Evolutionary conservation across 2,797 vertebrate species (phyloP), one percentile per base, ranked within the genome.

Genomic region (Anabas testudineus): DNA sequence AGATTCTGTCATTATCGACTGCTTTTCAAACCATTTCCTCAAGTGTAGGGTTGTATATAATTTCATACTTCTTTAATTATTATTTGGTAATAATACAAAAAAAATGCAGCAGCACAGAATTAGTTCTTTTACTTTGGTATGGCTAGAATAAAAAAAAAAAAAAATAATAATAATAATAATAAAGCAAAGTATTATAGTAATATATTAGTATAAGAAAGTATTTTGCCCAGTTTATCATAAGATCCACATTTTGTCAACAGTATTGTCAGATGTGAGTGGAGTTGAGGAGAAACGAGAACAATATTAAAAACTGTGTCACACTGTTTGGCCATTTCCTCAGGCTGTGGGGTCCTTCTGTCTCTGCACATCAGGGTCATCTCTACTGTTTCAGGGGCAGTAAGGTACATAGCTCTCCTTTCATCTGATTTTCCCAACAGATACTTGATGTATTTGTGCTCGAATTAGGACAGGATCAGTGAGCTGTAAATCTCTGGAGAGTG

Each of bases 301-400:
- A 56, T 71, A 22, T 48, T 69, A 32, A 56, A 81, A 84, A 81
- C 45, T 46, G 68, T 82, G 84, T 80, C 80, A 82, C 76, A 16
- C 75, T 70, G 74, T 59, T 78, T 55, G 51, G 71, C 84, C 53
- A 58, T 82, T 67, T 88, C 89, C 89, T 86, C 69, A 5, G 82
- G 84, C 78, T 70, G 58, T 56, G 36, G 36, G 67, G 62, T 76
- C 72, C 60, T 79, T 61, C 81, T 85, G 82, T 90, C 86, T 74
- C 58, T 76, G 62, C 64, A 69, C 69, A 84, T 89, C 78, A 84
- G 42, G 68, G 67, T 88, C 80, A 76, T 71, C 59, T 57, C 46
- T 36, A 52, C 45, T 73, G 60, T 39, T 56, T 64, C 28, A 65
- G 43, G 49, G 68, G 57, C 70, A 76, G 59, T 63, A 78, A 73